Percentiles rank a stretch among this genome's conserved stretches.
Conservation (phyloP, 2,113 vertebrate genomes). For the Boulengeromyrus knoepffleri region DNA sequence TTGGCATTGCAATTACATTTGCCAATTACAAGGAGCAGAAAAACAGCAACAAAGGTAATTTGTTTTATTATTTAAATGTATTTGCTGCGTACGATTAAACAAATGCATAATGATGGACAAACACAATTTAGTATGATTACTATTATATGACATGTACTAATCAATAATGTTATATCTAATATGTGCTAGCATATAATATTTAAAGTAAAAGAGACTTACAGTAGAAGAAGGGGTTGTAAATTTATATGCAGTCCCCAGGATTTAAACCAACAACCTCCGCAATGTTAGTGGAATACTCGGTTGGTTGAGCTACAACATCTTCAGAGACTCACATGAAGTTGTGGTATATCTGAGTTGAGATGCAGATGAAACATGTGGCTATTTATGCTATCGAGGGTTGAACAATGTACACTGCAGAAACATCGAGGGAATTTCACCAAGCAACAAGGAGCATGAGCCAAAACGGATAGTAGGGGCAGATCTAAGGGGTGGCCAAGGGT, state of each 20-base stretch:
- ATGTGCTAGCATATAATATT: background rate
- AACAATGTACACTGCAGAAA: background rate
- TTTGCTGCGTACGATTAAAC: background rate
- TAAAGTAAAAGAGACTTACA: background rate
- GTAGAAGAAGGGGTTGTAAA: background rate
- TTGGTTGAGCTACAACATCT: background rate
- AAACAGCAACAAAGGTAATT: background rate
- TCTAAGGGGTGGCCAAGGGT: background rate
- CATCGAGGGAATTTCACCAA: background rate
- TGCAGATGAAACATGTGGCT: background rate
- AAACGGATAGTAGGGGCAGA: background rate
- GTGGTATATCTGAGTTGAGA: background rate
- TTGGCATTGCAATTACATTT: background rate
- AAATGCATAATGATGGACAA: background rate
- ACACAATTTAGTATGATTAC: background rate
- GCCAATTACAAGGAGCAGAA: background rate
- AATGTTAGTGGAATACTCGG: background rate
- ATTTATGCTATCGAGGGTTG: background rate
- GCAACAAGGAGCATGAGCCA: background rate
- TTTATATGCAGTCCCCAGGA: background rate
- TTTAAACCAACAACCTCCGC: background rate
- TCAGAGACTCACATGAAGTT: background rate
- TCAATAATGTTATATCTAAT: background rate
- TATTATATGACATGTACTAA: background rate
- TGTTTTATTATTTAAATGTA: background rate